These are phyloP conservation scores for Prosopocoilus inquinatus DNA, from an alignment of 2,888 invertebrate genomes.

Conservation along the genomic window DNA sequence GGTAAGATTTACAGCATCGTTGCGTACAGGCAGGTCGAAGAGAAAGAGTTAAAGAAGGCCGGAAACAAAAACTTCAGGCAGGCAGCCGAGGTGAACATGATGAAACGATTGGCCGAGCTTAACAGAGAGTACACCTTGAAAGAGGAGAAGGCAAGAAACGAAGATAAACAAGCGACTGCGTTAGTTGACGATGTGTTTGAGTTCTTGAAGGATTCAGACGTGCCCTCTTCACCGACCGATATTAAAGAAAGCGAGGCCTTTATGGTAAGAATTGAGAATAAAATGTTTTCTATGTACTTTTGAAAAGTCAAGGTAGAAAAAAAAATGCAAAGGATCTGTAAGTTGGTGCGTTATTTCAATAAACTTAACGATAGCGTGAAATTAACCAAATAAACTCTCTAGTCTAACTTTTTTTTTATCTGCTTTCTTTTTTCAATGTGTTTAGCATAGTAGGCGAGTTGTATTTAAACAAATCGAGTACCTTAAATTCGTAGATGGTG, in stretches of 20 bases:
- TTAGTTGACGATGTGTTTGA: slow-evolving; percentile 69
- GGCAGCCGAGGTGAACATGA: slow-evolving; percentile 68
- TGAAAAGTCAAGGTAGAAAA: not conserved
- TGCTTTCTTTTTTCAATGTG: no score
- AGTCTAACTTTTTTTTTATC: no score
- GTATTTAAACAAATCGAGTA: no score
- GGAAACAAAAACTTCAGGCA: slow-evolving; percentile 65
- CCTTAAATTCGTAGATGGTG: no score
- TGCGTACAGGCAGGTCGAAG: slow-evolving; percentile 57
- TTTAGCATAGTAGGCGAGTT: no score
- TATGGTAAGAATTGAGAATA: slow-evolving; percentile 29
- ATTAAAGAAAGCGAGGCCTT: slow-evolving; percentile 29
- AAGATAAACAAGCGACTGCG: slow-evolving; percentile 49
- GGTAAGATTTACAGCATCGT: slow-evolving; percentile 47
- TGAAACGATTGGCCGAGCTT: slow-evolving; percentile 66
- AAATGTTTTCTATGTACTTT: not conserved
- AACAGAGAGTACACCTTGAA: slow-evolving; percentile 59
- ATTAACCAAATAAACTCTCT: no score
- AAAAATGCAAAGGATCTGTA: no score
- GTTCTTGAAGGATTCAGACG: slow-evolving; percentile 59
- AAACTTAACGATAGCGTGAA: no score
- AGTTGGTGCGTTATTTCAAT: no score
- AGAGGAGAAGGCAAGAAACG: slow-evolving; percentile 45
- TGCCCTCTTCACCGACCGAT: slow-evolving; percentile 21
- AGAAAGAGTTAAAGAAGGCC: slow-evolving; percentile 59